Evolutionary conservation across 2,113 vertebrate species (phyloP).

Genomic region (Gymnogyps californianus): DNA sequence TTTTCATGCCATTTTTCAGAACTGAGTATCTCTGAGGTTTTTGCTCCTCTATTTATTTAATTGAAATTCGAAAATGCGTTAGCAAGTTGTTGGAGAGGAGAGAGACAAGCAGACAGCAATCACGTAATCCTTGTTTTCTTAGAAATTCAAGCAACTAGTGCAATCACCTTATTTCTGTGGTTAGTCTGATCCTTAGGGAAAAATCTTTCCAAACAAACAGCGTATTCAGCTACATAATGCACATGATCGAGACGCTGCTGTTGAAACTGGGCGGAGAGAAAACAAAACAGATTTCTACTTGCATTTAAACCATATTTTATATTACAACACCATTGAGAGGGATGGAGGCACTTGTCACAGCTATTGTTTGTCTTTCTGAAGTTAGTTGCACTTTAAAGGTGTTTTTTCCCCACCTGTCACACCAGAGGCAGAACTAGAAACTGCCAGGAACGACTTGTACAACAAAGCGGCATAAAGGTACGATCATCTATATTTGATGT

Average conservation of each 20-base stretch:
- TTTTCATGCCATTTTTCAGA: neutral
- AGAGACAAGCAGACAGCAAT: neutral
- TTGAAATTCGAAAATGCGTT: neutral
- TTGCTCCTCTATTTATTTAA: neutral
- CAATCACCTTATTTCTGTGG: neutral
- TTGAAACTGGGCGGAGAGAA: neutral
- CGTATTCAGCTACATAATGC: neutral
- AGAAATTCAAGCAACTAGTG: neutral
- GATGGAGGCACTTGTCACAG: neutral
- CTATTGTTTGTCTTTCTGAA: neutral
- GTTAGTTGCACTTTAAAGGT: neutral
- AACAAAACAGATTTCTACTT: neutral
- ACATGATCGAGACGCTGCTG: neutral
- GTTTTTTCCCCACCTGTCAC: neutral
- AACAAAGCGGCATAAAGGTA: neutral
- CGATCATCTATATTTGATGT: neutral
- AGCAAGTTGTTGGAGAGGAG: neutral
- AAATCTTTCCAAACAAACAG: neutral
- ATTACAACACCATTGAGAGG: neutral
- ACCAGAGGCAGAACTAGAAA: neutral
- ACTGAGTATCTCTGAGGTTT: neutral
- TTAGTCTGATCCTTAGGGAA: neutral
- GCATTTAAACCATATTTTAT: neutral
- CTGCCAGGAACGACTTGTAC: neutral
- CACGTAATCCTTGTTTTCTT: neutral